Base-by-base conservation (phyloP, 2,113 vertebrate genomes). In the Tamias sibiricus region DNA sequence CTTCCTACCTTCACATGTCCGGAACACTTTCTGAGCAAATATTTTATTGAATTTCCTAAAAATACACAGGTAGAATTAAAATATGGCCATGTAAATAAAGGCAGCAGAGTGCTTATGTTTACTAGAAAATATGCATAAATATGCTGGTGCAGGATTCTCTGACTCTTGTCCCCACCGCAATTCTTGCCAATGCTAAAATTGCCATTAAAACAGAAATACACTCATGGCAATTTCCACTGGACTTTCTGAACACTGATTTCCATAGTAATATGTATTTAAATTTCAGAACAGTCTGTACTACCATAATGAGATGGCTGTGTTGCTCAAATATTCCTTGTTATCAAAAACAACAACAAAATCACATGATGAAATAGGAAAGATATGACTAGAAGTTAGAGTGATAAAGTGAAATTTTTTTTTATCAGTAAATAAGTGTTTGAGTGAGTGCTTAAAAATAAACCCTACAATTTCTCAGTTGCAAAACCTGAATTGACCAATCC, bases 21-120 rank as follows among this genome's bases (percentile, higher is more conserved):
- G 8, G 90, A 96, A 95, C 85, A 66, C 81, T 97, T 98, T 97
- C 90, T 97, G 97, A 97, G 88, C 97, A 98, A 98, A 98, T 97
- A 97, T 97, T 97, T 98, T 97, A 98, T 76, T 96, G 95, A 97
- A 94, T 74, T 92, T 95, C 87, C 96, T 97, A 82, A 97, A 97
- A 96, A 90, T 75, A 97, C 93, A 90, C 96, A 96, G 95, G 95
- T 95, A 97, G 85, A 71, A 91, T 87, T 77, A 92, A 97, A 96
- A 95, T 57, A 59, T 62, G 62, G 66, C 82, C 86, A n/a, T 62
- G 82, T 76, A 40, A 84, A 89, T 90, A 94, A 82, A 95, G 79
- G 47, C 16, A 14, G 57, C 1, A 37, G 76, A 80, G 62, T 71
- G 85, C 64, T 95, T 92, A 54, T 80, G 47, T 92, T 98, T 94